Conservation (phyloP, 2,113 vertebrate species). For the Drymodes brunneopygia region DNA sequence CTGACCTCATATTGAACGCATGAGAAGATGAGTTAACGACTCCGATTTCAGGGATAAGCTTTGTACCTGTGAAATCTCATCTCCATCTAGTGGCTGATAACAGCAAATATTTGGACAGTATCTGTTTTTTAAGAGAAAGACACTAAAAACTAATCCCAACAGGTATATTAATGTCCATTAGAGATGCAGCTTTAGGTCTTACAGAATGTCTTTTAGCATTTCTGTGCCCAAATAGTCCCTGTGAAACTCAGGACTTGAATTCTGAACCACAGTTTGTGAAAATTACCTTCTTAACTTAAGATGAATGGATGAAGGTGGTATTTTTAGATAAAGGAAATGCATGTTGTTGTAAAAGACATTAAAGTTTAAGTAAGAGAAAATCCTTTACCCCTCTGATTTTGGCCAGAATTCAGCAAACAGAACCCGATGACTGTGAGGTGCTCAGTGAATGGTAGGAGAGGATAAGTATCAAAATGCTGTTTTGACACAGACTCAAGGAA, state of each 20-base stretch:
- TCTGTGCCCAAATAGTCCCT: neutral
- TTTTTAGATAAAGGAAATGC: neutral
- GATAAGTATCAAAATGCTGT: neutral
- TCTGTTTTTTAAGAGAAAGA: neutral
- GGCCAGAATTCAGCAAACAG: neutral
- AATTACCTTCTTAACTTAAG: neutral
- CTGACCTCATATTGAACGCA: neutral
- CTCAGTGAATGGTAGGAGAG: neutral
- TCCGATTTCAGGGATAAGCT: neutral
- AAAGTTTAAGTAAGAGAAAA: neutral
- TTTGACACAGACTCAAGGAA: neutral
- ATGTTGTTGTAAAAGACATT: neutral
- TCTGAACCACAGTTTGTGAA: neutral
- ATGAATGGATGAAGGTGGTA: neutral
- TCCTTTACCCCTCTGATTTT: neutral
- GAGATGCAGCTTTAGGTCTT: neutral
- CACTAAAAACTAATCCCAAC: neutral
- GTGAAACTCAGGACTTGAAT: neutral
- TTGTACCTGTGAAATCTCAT: neutral
- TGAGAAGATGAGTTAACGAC: neutral
- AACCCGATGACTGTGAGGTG: neutral
- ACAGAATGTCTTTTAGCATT: neutral
- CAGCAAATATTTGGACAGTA: neutral
- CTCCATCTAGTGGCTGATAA: constrained; percentile 34
- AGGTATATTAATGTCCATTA: neutral